phyloP scores from a whole-genome alignment of 2,888 invertebrate species.

The Protodeltote pygarga region DNA sequence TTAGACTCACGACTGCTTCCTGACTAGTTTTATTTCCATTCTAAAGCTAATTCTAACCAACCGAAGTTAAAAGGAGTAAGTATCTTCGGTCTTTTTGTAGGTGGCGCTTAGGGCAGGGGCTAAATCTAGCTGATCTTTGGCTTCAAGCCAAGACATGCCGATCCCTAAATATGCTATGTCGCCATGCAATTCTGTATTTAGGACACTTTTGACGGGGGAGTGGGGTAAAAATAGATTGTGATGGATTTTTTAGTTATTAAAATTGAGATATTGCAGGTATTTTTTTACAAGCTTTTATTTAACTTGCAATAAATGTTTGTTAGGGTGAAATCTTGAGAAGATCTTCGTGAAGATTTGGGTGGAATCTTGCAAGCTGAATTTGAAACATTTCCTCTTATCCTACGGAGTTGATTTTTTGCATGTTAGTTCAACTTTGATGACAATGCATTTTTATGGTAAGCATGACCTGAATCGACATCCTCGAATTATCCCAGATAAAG shows the following conservation, averaged over 20 bases:
- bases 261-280: slow-evolving; percentile 33
- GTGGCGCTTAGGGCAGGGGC: slow-evolving; percentile 70
- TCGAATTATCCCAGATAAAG: no score
- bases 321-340: no score
- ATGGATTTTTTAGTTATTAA: slow-evolving; percentile 37
- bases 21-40: slow-evolving; percentile 12
- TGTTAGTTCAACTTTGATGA: no score
- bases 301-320: no score
- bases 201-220: slow-evolving; percentile 78
- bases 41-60: slow-evolving; percentile 21
- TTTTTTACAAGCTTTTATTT: no score
- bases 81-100: slow-evolving; percentile 41
- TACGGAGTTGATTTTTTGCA: no score
- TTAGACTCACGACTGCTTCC: no score
- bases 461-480: no score
- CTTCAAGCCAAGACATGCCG: slow-evolving; percentile 72
- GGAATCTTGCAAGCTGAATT: no score
- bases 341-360: no score
- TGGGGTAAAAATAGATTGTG: slow-evolving; percentile 55
- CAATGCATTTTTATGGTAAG: no score
- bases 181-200: slow-evolving; percentile 79
- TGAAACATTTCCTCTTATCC: no score
- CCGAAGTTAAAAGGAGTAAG: slow-evolving; percentile 11
- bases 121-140: slow-evolving; percentile 78
- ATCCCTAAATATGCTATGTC: slow-evolving; percentile 78